Conservation (phyloP, 2,888 invertebrate genomes). For the Andrena dorsata region DNA sequence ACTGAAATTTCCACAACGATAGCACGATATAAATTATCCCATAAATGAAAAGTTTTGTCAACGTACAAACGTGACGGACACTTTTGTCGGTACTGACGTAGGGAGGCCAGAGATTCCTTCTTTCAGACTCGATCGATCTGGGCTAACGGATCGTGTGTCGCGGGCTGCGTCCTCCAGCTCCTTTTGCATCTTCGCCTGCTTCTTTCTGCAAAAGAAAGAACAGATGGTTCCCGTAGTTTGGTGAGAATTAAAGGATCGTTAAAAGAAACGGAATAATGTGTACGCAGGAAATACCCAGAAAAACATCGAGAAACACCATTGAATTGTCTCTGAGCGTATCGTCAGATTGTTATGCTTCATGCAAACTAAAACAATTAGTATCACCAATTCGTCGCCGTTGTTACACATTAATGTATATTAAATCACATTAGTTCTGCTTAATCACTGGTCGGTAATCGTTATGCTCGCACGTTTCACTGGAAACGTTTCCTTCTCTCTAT, state of each 20-base stretch:
- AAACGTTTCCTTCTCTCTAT: neutral
- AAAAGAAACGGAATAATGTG: neutral
- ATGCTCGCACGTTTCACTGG: neutral
- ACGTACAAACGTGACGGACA: conserved; percentile 92
- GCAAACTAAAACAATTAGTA: conserved; percentile 53
- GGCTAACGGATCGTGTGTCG: conserved; percentile 87
- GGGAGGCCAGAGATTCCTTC: conserved; percentile 84
- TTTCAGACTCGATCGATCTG: conserved; percentile 85
- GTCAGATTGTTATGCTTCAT: conserved; percentile 53
- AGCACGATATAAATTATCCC: conserved; percentile 49
- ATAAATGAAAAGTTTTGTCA: conserved; percentile 71
- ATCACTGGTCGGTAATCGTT: conserved; percentile 16
- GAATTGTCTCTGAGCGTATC: conserved; percentile 26
- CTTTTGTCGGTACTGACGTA: conserved; percentile 89
- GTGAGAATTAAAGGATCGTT: neutral
- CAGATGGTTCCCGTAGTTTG: neutral
- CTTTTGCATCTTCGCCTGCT: conserved; percentile 94
- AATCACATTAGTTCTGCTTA: conserved; percentile 22
- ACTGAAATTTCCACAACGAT: conserved; percentile 44
- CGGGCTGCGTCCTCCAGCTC: conserved; percentile 97
- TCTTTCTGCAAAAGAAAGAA: conserved; percentile 88
- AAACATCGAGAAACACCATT: conserved; percentile 20
- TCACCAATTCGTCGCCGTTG: conserved; percentile 25
- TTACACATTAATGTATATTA: conserved; percentile 27
- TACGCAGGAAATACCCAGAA: conserved; percentile 18